Percentiles rank a stretch among this genome's conserved stretches.
These are phyloP conservation scores for Carassius carassius DNA, from an alignment of 2,113 vertebrate genomes.

Conservation along the genomic window DNA sequence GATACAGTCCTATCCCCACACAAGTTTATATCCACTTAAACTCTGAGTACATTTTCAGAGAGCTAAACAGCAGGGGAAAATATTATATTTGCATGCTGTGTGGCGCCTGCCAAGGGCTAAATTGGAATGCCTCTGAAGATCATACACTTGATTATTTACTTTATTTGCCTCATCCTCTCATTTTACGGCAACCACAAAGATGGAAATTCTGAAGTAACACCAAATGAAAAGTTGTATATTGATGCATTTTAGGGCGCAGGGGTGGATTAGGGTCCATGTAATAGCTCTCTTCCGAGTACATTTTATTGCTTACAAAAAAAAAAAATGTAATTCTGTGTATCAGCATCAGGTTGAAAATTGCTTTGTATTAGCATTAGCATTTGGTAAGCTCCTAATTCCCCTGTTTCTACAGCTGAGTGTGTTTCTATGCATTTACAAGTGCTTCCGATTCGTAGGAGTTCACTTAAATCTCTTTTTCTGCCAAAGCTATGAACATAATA, in stretches of 20 bases:
- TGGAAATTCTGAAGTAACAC: slow-evolving; percentile 68
- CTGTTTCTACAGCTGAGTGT: slow-evolving; percentile 98
- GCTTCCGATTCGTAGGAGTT: slow-evolving; percentile 96
- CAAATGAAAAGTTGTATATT: slow-evolving; percentile 65
- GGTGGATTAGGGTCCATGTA: slow-evolving; percentile 66
- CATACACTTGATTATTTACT: slow-evolving; percentile 56
- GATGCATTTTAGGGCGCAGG: slow-evolving; percentile 68
- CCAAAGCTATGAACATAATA: slow-evolving; percentile 92
- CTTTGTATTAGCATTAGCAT: slow-evolving; percentile 95
- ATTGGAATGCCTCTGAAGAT: slow-evolving; percentile 58
- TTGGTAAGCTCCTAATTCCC: slow-evolving; percentile 98
- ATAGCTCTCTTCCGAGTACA: slow-evolving; percentile 73
- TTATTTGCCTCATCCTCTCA: slow-evolving; percentile 68
- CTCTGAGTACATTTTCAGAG: slow-evolving; percentile 27
- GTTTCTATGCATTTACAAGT: slow-evolving; percentile 99
- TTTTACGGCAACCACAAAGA: slow-evolving; percentile 72
- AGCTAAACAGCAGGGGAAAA: slow-evolving; percentile 52
- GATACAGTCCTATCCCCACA: neutral
- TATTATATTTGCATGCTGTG: slow-evolving; percentile 45
- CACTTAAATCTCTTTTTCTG: slow-evolving; percentile 97
- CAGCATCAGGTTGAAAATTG: slow-evolving; percentile 97
- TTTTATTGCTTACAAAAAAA: slow-evolving; percentile 78
- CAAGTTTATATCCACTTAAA: slow-evolving; percentile 28
- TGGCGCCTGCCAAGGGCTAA: slow-evolving; percentile 51
- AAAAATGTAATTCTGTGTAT: slow-evolving; percentile 90